These are phyloP conservation scores for Drosophila rellima DNA, from an alignment of 2,888 invertebrate species.

Conservation along the genomic window DNA sequence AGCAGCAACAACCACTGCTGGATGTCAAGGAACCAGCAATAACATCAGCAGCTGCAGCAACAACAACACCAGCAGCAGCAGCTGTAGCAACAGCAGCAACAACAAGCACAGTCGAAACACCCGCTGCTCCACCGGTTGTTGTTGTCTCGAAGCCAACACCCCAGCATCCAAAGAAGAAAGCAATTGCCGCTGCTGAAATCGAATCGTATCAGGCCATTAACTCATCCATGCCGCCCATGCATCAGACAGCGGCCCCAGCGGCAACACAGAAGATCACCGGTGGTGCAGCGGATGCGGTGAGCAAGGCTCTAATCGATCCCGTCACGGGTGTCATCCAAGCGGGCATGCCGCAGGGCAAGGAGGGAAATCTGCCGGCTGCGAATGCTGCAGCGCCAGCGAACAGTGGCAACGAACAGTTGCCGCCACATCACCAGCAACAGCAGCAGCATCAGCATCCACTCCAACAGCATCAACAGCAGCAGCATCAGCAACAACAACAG, in stretches of 20 bases:
- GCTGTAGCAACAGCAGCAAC: conserved; percentile 2
- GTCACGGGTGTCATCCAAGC: conserved; percentile 91
- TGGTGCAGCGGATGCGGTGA: conserved; percentile 87
- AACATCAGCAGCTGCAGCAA: conserved; percentile 5
- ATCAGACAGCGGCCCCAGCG: conserved; percentile 78
- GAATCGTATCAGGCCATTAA: conserved; percentile 80
- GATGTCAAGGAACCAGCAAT: conserved; percentile 7
- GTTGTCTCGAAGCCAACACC: conserved; percentile 70
- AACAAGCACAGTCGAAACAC: conserved; percentile 12
- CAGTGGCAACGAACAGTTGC: conserved; percentile 48
- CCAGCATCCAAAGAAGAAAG: conserved; percentile 84
- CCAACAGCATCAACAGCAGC: conserved; percentile 45
- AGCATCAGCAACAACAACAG: conserved; percentile 27
- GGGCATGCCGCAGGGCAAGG: conserved; percentile 89
- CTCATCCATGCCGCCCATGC: conserved; percentile 78
- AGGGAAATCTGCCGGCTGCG: conserved; percentile 85
- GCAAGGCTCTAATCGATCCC: conserved; percentile 89
- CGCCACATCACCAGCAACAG: conserved; percentile 40
- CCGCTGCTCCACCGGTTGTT: conserved; percentile 25
- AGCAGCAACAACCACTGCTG: conserved; percentile 60
- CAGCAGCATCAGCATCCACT: conserved; percentile 49
- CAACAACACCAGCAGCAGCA: conserved; percentile 16
- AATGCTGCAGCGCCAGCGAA: conserved; percentile 73
- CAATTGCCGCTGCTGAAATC: conserved; percentile 83
- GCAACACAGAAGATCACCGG: conserved; percentile 78